These are phyloP conservation scores for Enteromius thamalakanensis DNA, from an alignment of 2,797 vertebrate species.

Conservation along the genomic window DNA sequence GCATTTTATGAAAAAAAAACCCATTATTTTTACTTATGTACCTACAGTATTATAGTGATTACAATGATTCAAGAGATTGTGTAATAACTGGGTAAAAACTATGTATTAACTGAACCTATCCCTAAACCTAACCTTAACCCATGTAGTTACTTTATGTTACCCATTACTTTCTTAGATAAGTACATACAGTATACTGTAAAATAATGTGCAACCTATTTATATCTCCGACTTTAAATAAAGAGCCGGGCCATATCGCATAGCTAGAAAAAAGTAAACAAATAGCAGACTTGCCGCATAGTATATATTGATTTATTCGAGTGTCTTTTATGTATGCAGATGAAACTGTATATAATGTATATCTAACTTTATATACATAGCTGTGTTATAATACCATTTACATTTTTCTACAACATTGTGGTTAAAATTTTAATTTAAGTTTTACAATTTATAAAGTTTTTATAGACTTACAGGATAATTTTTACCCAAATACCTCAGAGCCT, in stretches of 20 bases:
- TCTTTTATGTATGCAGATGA: background rate
- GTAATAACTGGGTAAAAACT: too few relatives aligned
- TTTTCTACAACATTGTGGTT: background rate
- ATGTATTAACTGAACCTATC: too few relatives aligned
- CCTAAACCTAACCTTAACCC: too few relatives aligned
- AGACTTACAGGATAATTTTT: background rate
- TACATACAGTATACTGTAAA: too few relatives aligned
- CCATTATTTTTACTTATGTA: too few relatives aligned
- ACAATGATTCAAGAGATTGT: too few relatives aligned
- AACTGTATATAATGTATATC: background rate
- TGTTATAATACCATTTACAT: background rate
- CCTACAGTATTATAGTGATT: too few relatives aligned
- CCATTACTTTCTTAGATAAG: too few relatives aligned
- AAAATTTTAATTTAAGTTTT: background rate
- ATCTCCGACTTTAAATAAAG: background rate
- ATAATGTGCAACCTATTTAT: too few relatives aligned
- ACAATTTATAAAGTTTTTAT: background rate
- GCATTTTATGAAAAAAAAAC: background rate
- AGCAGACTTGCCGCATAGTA: background rate
- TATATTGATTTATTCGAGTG: background rate
- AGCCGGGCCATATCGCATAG: background rate
- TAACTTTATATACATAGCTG: background rate
- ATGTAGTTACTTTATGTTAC: too few relatives aligned
- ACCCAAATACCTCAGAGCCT: background rate
- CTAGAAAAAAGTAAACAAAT: background rate